phyloP scores from a whole-genome alignment of 2,888 invertebrate species.

The Aphrophora alni region DNA sequence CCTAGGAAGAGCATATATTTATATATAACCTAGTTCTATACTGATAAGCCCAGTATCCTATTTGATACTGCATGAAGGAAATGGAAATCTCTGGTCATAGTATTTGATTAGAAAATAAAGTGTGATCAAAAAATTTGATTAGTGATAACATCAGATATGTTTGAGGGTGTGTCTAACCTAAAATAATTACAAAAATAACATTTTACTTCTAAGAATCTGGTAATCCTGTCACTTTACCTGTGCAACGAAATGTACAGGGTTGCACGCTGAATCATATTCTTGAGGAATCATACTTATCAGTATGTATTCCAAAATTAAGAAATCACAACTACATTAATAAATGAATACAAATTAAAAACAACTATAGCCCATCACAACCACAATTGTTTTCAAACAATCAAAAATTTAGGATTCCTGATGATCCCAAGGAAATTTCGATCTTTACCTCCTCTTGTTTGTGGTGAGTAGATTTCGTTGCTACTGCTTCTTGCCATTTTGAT shows the following conservation, averaged over 20 bases:
- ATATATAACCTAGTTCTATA: too few species aligned
- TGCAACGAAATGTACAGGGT: slow-evolving; percentile 48
- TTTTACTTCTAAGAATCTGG: not conserved
- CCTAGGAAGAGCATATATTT: too few species aligned
- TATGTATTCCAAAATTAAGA: not conserved
- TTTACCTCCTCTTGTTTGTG: not conserved
- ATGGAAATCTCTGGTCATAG: too few species aligned
- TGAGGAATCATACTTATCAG: slow-evolving; percentile 44
- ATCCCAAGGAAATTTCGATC: not conserved
- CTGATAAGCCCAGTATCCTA: too few species aligned
- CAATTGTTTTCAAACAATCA: not conserved
- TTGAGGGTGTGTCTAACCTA: not conserved
- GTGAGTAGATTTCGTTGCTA: not conserved
- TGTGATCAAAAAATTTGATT: too few species aligned
- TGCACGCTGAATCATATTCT: slow-evolving; percentile 49
- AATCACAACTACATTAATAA: not conserved
- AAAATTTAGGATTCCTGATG: not conserved
- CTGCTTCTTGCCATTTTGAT: too few species aligned
- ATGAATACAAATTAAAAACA: not conserved
- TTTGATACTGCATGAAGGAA: too few species aligned
- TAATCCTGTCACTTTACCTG: slow-evolving; percentile 42
- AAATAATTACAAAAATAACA: not conserved
- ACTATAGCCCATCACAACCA: not conserved
- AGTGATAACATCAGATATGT: not conserved
- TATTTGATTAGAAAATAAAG: not conserved